Evolutionary conservation across 2,888 invertebrate genomes (phyloP), one percentile per base, ranked within the genome.

Genomic region (Marasmarcha lunaedactyla): DNA sequence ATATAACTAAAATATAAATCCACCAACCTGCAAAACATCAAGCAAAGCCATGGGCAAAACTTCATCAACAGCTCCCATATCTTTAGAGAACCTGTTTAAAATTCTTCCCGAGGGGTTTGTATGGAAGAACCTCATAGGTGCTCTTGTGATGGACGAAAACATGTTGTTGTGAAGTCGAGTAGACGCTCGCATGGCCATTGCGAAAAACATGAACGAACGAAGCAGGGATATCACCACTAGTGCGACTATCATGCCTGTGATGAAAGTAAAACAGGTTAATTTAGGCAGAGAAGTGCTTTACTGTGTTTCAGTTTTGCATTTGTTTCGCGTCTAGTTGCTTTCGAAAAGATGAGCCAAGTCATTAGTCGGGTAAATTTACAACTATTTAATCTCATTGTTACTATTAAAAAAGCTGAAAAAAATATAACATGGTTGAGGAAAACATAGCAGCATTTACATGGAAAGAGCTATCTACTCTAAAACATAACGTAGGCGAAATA

Each of bases 71-170:
- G 88, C 85, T 0, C 89, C 94, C 86, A 94, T 90, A 56, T 96
- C 96, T 68, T 95, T 95, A 0, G 95, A 92, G 72, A 96, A 95
- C 14, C 96, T 84, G 72, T 95, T 96, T 35, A 96, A 78, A 51
- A 96, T 91, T 35, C 92, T 78, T 0, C 92, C 92, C 0, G 91
- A 90, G 0, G 94, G 92, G 70, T 95, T 96, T 2, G 88, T 88
- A 61, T 95, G 94, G 76, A 96, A 97, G 77, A 97, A 97, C 14
- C 88, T 84, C 88, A 95, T 92, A 0, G 92, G 89, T 0, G 94
- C 91, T 12, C 90, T 85, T 1, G 93, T 90, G 13, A 97, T 88
- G 15, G 90, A 85, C n/a, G 84, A 70, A 65, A 95, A 95, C 95
- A 97, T 95, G 11, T 71, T 79, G 67, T 93, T 90, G 72, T 97